phyloP scores from a whole-genome alignment of 2,113 vertebrate species.

The Oryzias curvinotus region DNA sequence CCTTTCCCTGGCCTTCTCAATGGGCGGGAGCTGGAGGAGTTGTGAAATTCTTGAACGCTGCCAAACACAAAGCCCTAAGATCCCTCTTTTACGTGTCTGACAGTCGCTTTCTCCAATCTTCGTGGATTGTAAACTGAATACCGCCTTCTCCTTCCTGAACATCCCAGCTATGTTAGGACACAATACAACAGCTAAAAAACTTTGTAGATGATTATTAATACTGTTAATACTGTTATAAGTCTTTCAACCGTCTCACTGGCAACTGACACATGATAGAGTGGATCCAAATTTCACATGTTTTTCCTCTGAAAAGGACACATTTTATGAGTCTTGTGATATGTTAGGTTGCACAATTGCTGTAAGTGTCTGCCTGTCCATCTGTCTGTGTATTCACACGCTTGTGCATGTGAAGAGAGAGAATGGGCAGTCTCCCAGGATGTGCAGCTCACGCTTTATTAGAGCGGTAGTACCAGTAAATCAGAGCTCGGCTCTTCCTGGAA shows the following conservation, averaged over 20 bases:
- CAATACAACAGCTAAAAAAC: conserved; percentile 28
- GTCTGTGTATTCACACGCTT: conserved; percentile 57
- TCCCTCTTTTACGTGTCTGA: conserved; percentile 40
- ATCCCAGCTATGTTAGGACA: conserved; percentile 38
- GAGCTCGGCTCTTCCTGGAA: conserved; percentile 84
- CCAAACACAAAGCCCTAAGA: conserved; percentile 59
- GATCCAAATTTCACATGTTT: conserved; percentile 22
- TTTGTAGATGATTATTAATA: not conserved
- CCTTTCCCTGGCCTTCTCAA: conserved; percentile 54
- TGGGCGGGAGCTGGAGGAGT: conserved; percentile 64
- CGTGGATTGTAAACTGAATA: conserved; percentile 11
- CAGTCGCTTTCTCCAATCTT: conserved; percentile 37
- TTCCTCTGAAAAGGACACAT: conserved; percentile 40
- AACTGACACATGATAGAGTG: conserved; percentile 17
- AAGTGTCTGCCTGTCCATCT: conserved; percentile 29
- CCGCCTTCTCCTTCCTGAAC: conserved; percentile 32
- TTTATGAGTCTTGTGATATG: conserved; percentile 49
- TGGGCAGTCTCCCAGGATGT: conserved; percentile 77
- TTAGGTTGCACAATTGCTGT: conserved; percentile 47
- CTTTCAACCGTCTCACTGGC: conserved; percentile 13
- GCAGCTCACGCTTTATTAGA: conserved; percentile 81
- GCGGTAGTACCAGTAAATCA: conserved; percentile 85
- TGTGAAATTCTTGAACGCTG: conserved; percentile 73
- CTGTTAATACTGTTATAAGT: too few species aligned
- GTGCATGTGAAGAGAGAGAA: conserved; percentile 71